A percentile compares a stretch with the other conserved stretches of the same genome.
phyloP scores from a whole-genome alignment of 2,113 vertebrate species.

The Orcinus orca region DNA sequence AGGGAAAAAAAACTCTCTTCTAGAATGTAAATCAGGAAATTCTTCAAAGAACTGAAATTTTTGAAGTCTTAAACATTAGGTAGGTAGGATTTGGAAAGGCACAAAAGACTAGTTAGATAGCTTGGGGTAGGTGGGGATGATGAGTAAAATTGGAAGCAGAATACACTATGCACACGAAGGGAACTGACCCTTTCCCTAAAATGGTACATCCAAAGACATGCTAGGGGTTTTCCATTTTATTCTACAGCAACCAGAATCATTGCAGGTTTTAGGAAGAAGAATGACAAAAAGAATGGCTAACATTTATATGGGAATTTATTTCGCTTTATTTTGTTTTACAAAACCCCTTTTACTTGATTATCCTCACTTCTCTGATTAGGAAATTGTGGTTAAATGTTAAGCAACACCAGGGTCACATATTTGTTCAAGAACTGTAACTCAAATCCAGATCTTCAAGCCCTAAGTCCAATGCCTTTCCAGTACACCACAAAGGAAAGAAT shows the following conservation, averaged over 20 bases:
- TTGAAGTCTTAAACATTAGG: background rate
- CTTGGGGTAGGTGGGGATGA: background rate
- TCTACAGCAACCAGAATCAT: background rate
- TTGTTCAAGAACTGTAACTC: background rate
- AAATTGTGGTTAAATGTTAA: background rate
- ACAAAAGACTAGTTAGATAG: background rate
- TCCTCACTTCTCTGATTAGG: background rate
- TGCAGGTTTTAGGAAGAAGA: background rate
- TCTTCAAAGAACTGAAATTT: background rate
- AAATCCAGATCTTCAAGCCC: background rate
- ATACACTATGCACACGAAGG: background rate
- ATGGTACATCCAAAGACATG: background rate
- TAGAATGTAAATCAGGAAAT: background rate
- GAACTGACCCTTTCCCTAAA: background rate
- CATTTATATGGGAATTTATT: background rate
- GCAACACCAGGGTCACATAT: background rate
- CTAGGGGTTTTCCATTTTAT: background rate
- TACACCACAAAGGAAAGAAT: background rate
- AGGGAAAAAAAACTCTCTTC: background rate
- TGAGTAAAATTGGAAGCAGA: background rate
- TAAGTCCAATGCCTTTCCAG: background rate
- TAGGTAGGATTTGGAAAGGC: constrained; percentile 3
- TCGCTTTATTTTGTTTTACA: background rate
- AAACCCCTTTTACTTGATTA: background rate
- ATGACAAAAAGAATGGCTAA: background rate